A percentile compares a stretch with the other conserved stretches of the same genome.
phyloP scores from a whole-genome alignment of 2,888 invertebrate genomes.

The Aporophyla nigra region DNA sequence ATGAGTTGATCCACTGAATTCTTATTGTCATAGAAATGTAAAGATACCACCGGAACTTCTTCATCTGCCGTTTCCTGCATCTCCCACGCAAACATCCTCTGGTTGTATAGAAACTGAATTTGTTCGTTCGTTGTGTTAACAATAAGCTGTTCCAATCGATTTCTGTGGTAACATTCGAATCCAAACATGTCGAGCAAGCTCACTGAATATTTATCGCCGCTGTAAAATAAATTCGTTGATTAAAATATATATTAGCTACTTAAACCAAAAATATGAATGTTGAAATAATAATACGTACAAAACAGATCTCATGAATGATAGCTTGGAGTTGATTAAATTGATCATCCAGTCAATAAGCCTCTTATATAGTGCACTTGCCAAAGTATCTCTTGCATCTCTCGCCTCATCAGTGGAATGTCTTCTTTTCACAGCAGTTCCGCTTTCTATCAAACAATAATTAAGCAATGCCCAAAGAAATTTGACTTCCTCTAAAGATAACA shows the following conservation, averaged over 20 bases:
- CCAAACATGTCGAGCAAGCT: conserved; percentile 97
- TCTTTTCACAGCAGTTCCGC: conserved; percentile 93
- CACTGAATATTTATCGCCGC: conserved; percentile 96
- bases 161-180: conserved; percentile 97
- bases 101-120: conserved; percentile 98
- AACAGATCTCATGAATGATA: conserved; percentile 95
- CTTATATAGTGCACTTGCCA: conserved; percentile 96
- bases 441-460: conserved; percentile 95
- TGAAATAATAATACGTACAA: conserved; percentile 92
- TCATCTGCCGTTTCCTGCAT: conserved; percentile 95
- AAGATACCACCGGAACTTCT: conserved; percentile 93
- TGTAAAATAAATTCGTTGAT: conserved; percentile 82
- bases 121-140: conserved; percentile 98
- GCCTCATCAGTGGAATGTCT: conserved; percentile 95
- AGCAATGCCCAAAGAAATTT: conserved; percentile 96
- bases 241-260: conserved; percentile 4
- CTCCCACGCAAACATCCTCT: conserved; percentile 97
- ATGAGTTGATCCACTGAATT: conserved; percentile 96
- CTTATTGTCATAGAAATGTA: conserved; percentile 97
- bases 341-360: conserved; percentile 97
- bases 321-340: conserved; percentile 95
- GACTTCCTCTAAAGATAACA: conserved; percentile 94
- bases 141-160: conserved; percentile 96
- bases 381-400: conserved; percentile 95
- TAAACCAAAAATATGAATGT: background rate